phyloP scores from a whole-genome alignment of 2,888 invertebrate genomes.

The Electrophaes corylata region DNA sequence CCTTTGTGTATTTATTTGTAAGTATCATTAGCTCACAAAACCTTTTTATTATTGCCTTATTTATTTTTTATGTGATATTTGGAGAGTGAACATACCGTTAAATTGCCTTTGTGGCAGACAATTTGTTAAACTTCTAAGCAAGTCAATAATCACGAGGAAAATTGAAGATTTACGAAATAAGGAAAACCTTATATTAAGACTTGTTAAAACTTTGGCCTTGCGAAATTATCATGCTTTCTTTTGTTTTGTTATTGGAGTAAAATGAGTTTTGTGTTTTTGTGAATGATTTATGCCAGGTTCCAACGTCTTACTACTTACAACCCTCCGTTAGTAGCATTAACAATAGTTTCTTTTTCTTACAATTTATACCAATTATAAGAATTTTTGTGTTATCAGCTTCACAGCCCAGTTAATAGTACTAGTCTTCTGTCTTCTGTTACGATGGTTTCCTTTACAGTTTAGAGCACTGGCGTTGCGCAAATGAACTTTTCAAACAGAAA shows the following conservation, averaged over 20 bases:
- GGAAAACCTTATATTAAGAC: conserved; percentile 1
- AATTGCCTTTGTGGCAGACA: not conserved
- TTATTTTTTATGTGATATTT: not conserved
- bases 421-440: too few relatives aligned
- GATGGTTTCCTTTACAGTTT: too few relatives aligned
- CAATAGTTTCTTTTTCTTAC: too few relatives aligned
- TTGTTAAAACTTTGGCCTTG: not conserved
- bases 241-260: not conserved
- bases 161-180: conserved; percentile 9
- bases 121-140: not conserved
- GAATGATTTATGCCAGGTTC: not conserved
- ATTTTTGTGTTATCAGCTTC: too few relatives aligned
- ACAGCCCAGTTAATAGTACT: too few relatives aligned
- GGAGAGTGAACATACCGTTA: not conserved
- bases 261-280: not conserved
- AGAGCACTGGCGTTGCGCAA: too few relatives aligned
- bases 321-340: too few relatives aligned
- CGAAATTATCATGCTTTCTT: not conserved
- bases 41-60: not conserved
- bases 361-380: too few relatives aligned
- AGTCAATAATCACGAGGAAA: conserved; percentile 2
- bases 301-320: too few relatives aligned
- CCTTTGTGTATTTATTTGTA: not conserved
- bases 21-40: not conserved
- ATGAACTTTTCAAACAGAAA: too few relatives aligned